Evolutionary conservation across 2,797 vertebrate species (phyloP), one percentile per base, ranked within the genome.

Genomic region (Pseudochirops corinnae): DNA sequence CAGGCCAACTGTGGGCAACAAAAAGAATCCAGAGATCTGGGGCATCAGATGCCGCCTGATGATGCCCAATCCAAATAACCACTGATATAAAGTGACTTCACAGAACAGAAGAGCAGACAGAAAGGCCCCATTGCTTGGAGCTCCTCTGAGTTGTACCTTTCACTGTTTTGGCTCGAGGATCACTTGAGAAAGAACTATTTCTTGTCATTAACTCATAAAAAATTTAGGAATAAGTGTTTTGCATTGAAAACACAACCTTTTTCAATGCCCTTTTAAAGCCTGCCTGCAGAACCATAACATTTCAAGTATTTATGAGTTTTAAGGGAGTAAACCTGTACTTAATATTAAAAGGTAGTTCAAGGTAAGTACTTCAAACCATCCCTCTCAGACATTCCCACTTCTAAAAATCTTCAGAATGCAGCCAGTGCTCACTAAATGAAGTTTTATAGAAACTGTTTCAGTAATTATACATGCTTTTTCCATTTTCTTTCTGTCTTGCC

Each of bases 1-100:
- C 92, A 99, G 99, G 95, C 99, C 99, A 53, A 99, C 99, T 1
- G 95, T 97, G 5, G 98, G 98, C 94, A 28, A 57, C 95, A 98
- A 97, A 95, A 98, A 96, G 82, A 99, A 98, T 55, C 95, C 98
- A 16, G 97, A 98, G 82, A 99, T 99, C 97, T 99, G 99, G 99
- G 99, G 98, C 95, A 98, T 99, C 94, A 98, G 92, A 91, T 99
- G 99, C 97, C 98, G 98, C 26, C 98, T 99, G 95, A 97, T 98
- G 0, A 93, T 99, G 96, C 98, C 96, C 53, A 98, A 97, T 92
- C 91, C 93, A 57, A 96, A 11, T 91, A 96, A 92, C 16, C 93
- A 97, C 0, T 99, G 97, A 98, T 28, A 33, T 74, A 31, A 6
- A 94, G 82, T 96, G 55, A 1, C n/a, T 39, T 95, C 67, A 33